These are phyloP conservation scores for Acestrorhynchus altus DNA, from an alignment of 2,797 vertebrate genomes.

Conservation along the genomic window DNA sequence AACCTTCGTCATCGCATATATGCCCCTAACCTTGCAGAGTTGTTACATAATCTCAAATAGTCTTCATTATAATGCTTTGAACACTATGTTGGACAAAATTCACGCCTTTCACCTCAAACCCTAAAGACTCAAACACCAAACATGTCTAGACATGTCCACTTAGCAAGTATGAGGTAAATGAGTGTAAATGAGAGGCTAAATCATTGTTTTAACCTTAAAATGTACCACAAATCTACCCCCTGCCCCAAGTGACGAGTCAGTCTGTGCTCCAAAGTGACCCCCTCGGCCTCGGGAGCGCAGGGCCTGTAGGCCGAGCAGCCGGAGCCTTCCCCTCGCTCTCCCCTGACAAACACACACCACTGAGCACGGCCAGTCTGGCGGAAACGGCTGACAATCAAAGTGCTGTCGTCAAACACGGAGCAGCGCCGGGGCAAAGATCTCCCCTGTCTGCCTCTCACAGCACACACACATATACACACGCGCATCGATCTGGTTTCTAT, in stretches of 20 bases:
- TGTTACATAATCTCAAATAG: too few relatives aligned
- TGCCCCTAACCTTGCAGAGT: too few relatives aligned
- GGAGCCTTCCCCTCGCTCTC: slow-evolving; percentile 27
- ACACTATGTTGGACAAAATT: too few relatives aligned
- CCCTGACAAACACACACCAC: slow-evolving; percentile 53
- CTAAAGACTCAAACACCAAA: not conserved
- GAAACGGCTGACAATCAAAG: slow-evolving; percentile 63
- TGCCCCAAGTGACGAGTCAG: not conserved
- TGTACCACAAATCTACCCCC: too few relatives aligned
- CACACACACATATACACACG: slow-evolving; percentile 25
- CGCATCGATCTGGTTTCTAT: slow-evolving; percentile 60
- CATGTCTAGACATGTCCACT: too few relatives aligned
- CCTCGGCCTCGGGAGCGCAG: slow-evolving; percentile 13
- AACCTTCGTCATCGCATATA: too few relatives aligned
- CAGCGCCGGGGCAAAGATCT: slow-evolving; percentile 55
- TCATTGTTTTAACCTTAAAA: not conserved
- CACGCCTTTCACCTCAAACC: not conserved
- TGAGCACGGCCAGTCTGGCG: slow-evolving; percentile 47
- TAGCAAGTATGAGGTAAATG: too few relatives aligned
- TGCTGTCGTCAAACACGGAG: slow-evolving; percentile 56
- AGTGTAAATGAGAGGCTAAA: too few relatives aligned
- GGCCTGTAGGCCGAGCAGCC: slow-evolving; percentile 13
- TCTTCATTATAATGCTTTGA: too few relatives aligned
- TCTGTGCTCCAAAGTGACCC: slow-evolving; percentile 28
- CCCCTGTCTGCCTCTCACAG: slow-evolving; percentile 50